Conservation (phyloP, 1,140 invertebrate species). For the Drosophila carrolli region DNA sequence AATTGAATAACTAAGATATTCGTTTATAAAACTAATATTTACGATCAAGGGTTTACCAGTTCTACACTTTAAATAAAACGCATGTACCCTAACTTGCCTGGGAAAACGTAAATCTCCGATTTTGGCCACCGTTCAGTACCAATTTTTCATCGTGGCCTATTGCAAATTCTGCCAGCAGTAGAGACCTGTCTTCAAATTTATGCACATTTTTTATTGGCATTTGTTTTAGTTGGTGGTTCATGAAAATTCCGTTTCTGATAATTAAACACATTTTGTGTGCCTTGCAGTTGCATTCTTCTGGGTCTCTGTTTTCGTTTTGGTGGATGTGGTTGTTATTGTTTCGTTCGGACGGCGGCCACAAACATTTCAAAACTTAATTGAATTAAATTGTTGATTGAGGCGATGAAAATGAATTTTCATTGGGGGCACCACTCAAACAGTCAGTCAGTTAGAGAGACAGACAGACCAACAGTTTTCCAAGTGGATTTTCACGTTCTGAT, state of each 20-base stretch:
- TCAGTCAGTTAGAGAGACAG: slow-evolving; percentile 8
- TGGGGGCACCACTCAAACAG: slow-evolving; percentile 26
- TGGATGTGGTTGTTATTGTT: slow-evolving; percentile 23
- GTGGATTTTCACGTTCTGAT: slow-evolving; percentile 59
- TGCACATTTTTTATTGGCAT: slow-evolving; percentile 69
- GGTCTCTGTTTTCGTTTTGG: slow-evolving; percentile 9
- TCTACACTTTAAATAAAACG: too few relatives aligned
- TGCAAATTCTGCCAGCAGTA: slow-evolving; percentile 20
- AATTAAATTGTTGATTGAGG: slow-evolving; percentile 75
- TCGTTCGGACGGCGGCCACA: slow-evolving; percentile 30
- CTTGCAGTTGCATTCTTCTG: slow-evolving; percentile 34
- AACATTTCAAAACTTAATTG: slow-evolving; percentile 71
- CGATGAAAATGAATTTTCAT: slow-evolving; percentile 76
- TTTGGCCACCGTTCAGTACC: neutral
- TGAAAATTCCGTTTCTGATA: slow-evolving; percentile 65
- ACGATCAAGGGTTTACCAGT: too few relatives aligned
- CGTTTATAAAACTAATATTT: too few relatives aligned
- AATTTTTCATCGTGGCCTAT: slow-evolving; percentile 21
- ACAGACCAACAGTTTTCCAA: slow-evolving; percentile 28
- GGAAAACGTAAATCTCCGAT: slow-evolving; percentile 22
- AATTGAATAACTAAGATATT: too few relatives aligned
- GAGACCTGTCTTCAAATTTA: slow-evolving; percentile 64
- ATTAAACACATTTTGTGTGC: slow-evolving; percentile 49
- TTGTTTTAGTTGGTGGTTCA: slow-evolving; percentile 42
- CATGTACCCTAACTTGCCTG: slow-evolving; percentile 20